phyloP scores from a whole-genome alignment of 2,797 vertebrate species.

The Gastrophryne carolinensis region DNA sequence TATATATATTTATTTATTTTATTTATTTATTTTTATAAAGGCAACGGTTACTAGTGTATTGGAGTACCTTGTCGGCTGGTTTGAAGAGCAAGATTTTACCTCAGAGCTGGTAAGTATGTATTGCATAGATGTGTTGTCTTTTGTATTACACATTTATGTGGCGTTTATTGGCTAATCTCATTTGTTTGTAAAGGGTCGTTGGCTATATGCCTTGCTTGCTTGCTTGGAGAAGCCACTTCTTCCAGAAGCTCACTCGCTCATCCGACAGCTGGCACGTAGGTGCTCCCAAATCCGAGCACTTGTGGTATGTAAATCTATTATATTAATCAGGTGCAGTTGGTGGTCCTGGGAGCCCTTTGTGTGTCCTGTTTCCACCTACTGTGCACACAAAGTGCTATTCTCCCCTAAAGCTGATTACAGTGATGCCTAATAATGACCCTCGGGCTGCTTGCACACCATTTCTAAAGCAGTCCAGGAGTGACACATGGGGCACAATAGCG shows the following conservation, averaged over 20 bases:
- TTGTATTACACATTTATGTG: no score
- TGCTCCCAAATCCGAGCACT: conserved; percentile 84
- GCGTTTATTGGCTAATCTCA: no score
- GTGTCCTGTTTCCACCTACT: no score
- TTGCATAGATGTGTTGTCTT: not conserved
- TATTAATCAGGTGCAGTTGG: no score
- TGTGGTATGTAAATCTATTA: conserved; percentile 73
- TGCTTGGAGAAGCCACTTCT: conserved; percentile 94
- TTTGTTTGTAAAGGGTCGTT: no score
- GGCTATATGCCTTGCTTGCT: conserved; percentile 89
- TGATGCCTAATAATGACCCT: no score
- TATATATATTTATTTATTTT: not conserved
- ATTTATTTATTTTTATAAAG: conserved; percentile 63
- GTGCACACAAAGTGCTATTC: no score
- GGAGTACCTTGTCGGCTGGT: conserved; percentile 88
- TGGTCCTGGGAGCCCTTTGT: no score
- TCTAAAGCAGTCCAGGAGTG: no score
- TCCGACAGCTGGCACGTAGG: conserved; percentile 92
- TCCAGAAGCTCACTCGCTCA: conserved; percentile 93
- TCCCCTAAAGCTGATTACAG: no score
- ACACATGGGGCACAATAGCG: no score
- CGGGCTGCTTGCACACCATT: no score
- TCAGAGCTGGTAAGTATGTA: conserved; percentile 71
- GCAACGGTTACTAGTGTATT: conserved; percentile 83
- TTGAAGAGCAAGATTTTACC: conserved; percentile 84